Base-by-base conservation (phyloP, 2,888 invertebrate species). In the Lottia gigantea region DNA sequence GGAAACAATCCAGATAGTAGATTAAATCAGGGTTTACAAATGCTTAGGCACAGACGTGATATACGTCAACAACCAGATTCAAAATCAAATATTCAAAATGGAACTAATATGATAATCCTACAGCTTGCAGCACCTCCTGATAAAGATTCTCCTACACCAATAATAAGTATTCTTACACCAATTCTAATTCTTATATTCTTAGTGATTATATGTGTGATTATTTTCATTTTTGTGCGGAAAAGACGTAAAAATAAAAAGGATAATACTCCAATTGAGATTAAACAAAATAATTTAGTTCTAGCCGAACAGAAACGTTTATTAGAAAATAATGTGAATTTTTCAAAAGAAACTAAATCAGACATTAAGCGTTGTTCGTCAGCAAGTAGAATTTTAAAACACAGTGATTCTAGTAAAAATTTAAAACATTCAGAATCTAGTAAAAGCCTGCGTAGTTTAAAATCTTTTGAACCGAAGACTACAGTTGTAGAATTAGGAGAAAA, bases 21-120 rank as follows among this genome's bases (percentile, higher is more conserved):
- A 16, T 19, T 31, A 46, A 31, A 15, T 40, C 6, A 46, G 14
- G 12, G 14, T 23, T 12, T 62, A 70, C 62, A 15, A 47, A 3
- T 46, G 62, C 45, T 62, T 46, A 15, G n/a, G 61, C 69, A 61
- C 19, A 40, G 40, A 62, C 25, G 55, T 64, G 64, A 55, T 46
- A 15, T 23, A 15, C 26, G 55, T 67, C 45, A 67, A 15, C n/a
- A 11, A 62, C 8, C 25, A 62, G 67, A 23, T 1, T 16, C 15
- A 46, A 49, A 49, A 64, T 63, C 19, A 70, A 23, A 46, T 3
- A 15, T 25, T 64, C 55, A 62, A 66, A 85, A 85, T 76, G 84
- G 84, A 62, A 85, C 84, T 64, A 83, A 85, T 75, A 85, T 85
- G 66, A 75, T 67, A 55, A 66, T 25, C 15, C 49, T 74, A 1